A percentile compares a stretch with the other conserved stretches of the same genome.
These are phyloP conservation scores for Notolepis coatsorum DNA, from an alignment of 2,797 vertebrate genomes.

Conservation along the genomic window DNA sequence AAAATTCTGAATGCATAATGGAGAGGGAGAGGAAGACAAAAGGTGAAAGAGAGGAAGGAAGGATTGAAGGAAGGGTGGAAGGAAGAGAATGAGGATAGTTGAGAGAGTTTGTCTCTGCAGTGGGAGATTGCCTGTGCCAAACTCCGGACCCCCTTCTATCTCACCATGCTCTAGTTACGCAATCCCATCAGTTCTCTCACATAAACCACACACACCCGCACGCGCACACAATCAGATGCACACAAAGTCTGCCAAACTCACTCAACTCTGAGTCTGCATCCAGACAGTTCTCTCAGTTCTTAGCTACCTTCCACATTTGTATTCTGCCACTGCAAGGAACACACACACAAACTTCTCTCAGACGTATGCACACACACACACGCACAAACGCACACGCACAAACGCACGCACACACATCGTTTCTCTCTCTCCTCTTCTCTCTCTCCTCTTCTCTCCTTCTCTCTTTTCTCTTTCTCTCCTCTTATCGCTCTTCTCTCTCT, in stretches of 20 bases:
- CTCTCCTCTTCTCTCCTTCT: too few species aligned
- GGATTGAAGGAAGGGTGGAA: too few species aligned
- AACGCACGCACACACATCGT: too few species aligned
- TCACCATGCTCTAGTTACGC: conserved; percentile 57
- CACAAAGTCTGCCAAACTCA: conserved; percentile 44
- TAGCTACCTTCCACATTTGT: conserved; percentile 73
- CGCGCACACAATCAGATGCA: background rate
- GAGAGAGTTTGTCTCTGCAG: conserved; percentile 28
- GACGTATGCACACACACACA: conserved; percentile 49
- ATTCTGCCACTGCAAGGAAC: conserved; percentile 66
- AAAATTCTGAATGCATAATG: too few species aligned
- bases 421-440: too few species aligned
- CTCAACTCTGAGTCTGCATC: conserved; percentile 61
- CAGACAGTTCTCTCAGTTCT: conserved; percentile 62
- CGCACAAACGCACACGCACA: background rate
- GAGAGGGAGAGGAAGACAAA: background rate
- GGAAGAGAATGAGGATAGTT: conserved; percentile 13
- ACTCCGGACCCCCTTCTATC: conserved; percentile 30
- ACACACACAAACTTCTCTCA: conserved; percentile 53
- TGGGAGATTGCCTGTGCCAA: conserved; percentile 35
- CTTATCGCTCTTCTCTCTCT: too few species aligned
- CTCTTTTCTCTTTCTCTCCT: too few species aligned
- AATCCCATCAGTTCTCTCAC: conserved; percentile 47
- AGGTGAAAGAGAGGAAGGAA: background rate
- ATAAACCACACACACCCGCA: conserved; percentile 2